phyloP scores from a whole-genome alignment of 2,113 vertebrate genomes.

The Rhinichthys klamathensis region DNA sequence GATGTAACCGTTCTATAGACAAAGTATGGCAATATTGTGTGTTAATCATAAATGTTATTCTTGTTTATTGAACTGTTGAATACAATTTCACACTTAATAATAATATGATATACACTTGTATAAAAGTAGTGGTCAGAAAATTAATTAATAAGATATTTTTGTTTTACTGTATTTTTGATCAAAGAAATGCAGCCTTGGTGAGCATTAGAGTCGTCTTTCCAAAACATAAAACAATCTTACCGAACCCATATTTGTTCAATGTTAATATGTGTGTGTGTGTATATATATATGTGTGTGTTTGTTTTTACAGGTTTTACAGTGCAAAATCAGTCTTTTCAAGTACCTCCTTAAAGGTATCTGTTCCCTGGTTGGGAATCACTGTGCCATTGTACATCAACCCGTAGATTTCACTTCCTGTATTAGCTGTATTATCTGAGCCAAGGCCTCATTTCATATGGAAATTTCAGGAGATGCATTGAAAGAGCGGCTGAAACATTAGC shows the following conservation, averaged over 20 bases:
- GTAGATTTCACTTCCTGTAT: conserved; percentile 33
- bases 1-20: not conserved
- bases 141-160: not conserved
- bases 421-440: conserved; percentile 31
- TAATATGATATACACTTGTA: not conserved
- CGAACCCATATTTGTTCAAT: not conserved
- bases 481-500: conserved; percentile 44
- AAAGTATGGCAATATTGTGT: not conserved
- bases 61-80: not conserved
- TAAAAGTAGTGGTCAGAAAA: not conserved
- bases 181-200: too few relatives aligned
- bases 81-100: not conserved
- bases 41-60: not conserved
- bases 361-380: not conserved
- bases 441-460: conserved; percentile 32
- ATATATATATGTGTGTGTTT: not conserved
- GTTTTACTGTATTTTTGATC: not conserved
- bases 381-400: not conserved
- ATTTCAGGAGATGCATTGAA: conserved; percentile 46
- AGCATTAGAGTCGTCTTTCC: not conserved
- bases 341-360: not conserved
- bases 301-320: not conserved
- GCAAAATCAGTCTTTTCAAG: not conserved
- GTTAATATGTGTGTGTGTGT: not conserved
- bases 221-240: not conserved